Conservation (phyloP, 2,797 vertebrate species). For the Notoglanidium macrostoma region DNA sequence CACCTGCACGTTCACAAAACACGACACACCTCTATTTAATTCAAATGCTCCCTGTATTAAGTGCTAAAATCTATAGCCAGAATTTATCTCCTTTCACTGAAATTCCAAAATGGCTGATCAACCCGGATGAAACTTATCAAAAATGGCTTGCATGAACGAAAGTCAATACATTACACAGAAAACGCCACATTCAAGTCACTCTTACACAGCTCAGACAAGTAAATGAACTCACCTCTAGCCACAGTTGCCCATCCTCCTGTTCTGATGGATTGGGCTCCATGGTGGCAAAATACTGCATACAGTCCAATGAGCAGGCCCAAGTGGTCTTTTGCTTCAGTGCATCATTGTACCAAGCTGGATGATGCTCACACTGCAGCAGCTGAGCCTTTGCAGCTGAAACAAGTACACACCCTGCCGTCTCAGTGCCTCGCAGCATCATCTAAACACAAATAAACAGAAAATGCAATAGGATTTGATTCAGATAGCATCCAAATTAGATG, state of each 20-base stretch:
- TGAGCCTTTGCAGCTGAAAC: constrained; percentile 96
- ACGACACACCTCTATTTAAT: background rate
- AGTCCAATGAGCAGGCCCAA: constrained; percentile 94
- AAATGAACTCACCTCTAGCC: constrained; percentile 86
- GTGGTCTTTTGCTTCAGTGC: constrained; percentile 97
- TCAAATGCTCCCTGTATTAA: background rate
- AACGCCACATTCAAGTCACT: background rate
- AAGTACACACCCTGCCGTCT: constrained; percentile 94
- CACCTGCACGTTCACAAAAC: constrained; percentile 75
- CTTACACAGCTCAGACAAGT: too few species aligned
- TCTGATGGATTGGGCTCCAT: constrained; percentile 91
- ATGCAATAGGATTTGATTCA: background rate
- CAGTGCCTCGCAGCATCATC: constrained; percentile 96
- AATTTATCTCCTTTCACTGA: background rate
- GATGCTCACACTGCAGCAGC: constrained; percentile 93
- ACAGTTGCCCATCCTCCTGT: constrained; percentile 89
- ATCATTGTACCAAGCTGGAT: constrained; percentile 95
- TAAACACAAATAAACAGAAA: constrained; percentile 56
- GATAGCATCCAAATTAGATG: background rate
- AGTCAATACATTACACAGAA: background rate
- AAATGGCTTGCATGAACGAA: background rate
- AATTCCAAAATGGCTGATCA: background rate
- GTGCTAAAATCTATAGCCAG: background rate
- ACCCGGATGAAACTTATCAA: background rate
- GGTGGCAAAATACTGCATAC: constrained; percentile 99